Conservation (phyloP, 2,797 vertebrate species). For the Rhinichthys osculus region DNA sequence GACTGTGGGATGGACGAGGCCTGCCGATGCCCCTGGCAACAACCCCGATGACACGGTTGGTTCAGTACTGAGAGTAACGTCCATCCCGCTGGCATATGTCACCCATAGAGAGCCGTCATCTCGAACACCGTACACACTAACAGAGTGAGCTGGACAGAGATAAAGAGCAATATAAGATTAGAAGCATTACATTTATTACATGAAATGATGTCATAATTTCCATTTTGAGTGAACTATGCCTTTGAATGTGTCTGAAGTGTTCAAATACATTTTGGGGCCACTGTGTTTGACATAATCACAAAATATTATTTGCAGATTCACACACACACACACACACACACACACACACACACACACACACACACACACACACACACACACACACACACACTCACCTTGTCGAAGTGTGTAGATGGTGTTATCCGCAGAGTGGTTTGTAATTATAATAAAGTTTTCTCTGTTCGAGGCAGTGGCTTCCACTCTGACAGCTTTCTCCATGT, state of each 20-base stretch:
- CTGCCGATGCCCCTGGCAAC: conserved; percentile 76
- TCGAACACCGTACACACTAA: conserved; percentile 91
- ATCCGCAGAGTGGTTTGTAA: conserved; percentile 56
- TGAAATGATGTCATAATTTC: background rate
- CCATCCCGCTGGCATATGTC: conserved; percentile 95
- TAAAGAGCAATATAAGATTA: background rate
- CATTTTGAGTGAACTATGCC: background rate
- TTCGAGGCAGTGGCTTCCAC: conserved; percentile 80
- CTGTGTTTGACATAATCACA: conserved; percentile 10
- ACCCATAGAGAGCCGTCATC: conserved; percentile 93
- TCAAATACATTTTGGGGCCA: background rate
- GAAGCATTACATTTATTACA: background rate
- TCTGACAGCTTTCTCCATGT: conserved; percentile 82
- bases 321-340: background rate
- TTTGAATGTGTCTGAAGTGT: background rate
- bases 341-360: conserved; percentile 40
- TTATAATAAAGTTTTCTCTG: conserved; percentile 59
- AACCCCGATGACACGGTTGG: conserved; percentile 81
- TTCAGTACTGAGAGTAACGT: conserved; percentile 92
- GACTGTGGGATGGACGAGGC: conserved; percentile 91
- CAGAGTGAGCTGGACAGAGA: conserved; percentile 76
- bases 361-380: conserved; percentile 31
- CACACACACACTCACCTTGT: conserved; percentile 38
- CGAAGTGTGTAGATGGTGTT: conserved; percentile 55
- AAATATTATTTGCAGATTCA: background rate